Evolutionary conservation across 2,888 invertebrate genomes (phyloP), one percentile per base, ranked within the genome.

Genomic region (Hypercompe scribonia): DNA sequence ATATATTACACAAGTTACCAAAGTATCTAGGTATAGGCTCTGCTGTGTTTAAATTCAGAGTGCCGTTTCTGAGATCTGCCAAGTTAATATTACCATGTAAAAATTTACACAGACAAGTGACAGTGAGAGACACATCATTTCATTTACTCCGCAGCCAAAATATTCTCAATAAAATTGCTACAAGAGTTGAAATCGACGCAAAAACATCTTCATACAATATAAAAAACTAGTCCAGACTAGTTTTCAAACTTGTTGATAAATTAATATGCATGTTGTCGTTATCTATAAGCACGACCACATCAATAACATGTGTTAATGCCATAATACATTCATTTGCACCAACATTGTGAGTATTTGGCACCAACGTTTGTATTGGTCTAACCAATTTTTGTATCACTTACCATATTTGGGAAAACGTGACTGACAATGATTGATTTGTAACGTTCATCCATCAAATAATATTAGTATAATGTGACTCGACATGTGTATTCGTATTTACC

Each of bases 171-270:
- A 54, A n/a, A 10, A 54, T 54, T 54, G n/a, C 54, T n/a, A 54
- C 11, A 54, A 54, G 54, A 54, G n/a, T 58, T 28, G 5, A n/a
- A 58, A 28, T 58, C 28, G 28, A 58, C 58, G n/a, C 28, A 13
- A 28, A 58, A 58, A 28, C 5, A 13, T 58, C 28, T 58, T 58
- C 28, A 58, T 58, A 36, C 33, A n/a, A 10, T 18, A 31, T 63
- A 31, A 36, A 70, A 63, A 68, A n/a, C 68, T 54, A 68, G n/a
- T 24, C 50, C 24, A 54, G n/a, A 54, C n/a, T 54, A 54, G 50
- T 54, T 54, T 34, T 68, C 15, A 31, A 61, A 68, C 34, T 68
- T 2, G 18, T 28, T 54, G 54, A 18, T 68, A 68, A 68, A 58
- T 28, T 28, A 34, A 33, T 58, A 58, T 68, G 36, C 68, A 36